phyloP scores from a whole-genome alignment of 2,888 invertebrate genomes.

The Lithosia quadra region DNA sequence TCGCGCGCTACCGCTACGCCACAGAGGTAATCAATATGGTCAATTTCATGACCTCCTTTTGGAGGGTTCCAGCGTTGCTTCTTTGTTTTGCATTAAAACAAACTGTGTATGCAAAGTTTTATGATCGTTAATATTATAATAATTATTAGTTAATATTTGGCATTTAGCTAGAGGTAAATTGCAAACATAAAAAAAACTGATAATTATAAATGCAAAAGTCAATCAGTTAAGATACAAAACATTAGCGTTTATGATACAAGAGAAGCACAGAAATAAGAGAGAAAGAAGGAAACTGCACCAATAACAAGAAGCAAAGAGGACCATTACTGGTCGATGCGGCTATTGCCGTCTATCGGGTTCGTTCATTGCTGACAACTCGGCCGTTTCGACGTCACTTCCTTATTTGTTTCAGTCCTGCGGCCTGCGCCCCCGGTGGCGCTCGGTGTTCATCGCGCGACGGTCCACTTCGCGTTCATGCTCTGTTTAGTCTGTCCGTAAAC shows the following conservation, averaged over 20 bases:
- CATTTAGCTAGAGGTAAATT: too few species aligned
- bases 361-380: neutral
- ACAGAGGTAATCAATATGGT: too few species aligned
- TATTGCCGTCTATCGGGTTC: neutral
- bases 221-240: neutral
- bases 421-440: neutral
- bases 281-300: neutral
- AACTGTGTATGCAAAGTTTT: too few species aligned
- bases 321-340: neutral
- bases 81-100: too few species aligned
- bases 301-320: neutral
- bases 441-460: neutral
- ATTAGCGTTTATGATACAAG: neutral
- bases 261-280: neutral
- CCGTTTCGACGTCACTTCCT: neutral
- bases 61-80: too few species aligned
- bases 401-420: neutral
- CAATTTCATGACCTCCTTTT: too few species aligned
- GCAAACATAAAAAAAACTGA: too few species aligned
- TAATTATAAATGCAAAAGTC: too few species aligned
- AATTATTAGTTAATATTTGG: too few species aligned
- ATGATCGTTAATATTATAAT: too few species aligned
- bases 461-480: neutral
- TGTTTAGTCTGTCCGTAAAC: neutral
- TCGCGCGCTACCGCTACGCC: too few species aligned